These are phyloP conservation scores for Chrysocyon brachyurus DNA, from an alignment of 2,797 vertebrate species.

Conservation along the genomic window DNA sequence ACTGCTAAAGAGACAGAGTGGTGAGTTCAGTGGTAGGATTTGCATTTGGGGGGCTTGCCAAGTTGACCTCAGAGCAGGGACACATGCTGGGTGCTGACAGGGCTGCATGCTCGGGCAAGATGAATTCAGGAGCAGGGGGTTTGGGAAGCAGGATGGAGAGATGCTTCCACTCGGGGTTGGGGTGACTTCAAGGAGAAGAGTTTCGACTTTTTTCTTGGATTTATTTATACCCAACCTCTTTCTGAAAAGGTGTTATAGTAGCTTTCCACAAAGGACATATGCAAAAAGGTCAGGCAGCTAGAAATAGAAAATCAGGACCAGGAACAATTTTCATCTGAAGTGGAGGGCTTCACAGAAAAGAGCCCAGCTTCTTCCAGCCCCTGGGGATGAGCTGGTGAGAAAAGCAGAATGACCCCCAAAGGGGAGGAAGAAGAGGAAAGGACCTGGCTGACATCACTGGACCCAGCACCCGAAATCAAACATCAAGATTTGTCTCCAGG, in stretches of 20 bases:
- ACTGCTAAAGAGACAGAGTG: background rate
- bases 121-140: background rate
- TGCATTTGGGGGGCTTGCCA: background rate
- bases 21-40: background rate
- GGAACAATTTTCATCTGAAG: background rate
- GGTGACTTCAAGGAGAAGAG: conserved; percentile 75
- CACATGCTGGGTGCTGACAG: background rate
- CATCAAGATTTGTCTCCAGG: background rate
- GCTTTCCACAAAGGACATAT: conserved; percentile 76
- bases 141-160: background rate
- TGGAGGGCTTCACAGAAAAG: background rate
- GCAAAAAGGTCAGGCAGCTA: conserved; percentile 77
- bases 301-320: conserved; percentile 72
- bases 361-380: background rate
- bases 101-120: background rate
- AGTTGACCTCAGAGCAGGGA: conserved; percentile 38
- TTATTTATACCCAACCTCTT: conserved; percentile 78
- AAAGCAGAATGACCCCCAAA: background rate
- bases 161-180: background rate
- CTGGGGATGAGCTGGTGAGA: background rate
- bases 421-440: background rate
- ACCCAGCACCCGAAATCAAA: background rate
- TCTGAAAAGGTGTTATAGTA: conserved; percentile 72
- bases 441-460: background rate
- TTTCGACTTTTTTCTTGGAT: conserved; percentile 53